Base-by-base conservation (phyloP, 2,888 invertebrate genomes). In the Andrena minutula region DNA sequence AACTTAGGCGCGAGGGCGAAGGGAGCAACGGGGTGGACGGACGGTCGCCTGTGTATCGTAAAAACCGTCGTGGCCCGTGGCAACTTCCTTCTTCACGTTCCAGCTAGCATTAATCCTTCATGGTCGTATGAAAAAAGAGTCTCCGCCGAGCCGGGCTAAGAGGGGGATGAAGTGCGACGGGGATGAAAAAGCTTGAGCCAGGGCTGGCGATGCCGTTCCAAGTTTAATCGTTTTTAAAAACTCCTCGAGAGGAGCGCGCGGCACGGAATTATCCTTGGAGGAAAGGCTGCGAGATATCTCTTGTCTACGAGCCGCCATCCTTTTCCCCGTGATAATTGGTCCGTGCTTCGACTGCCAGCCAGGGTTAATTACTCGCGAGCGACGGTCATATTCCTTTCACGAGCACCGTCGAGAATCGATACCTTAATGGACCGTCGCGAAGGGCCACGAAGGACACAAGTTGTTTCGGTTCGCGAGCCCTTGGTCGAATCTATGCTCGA, bases 221-320 rank as follows among this genome's bases (percentile, higher is more conserved):
- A 85, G 71, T 85, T 85, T 79, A 85, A 85, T 82, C 85, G 76
- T 84, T 85, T 85, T 84, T 84, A 84, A 82, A 79, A 85, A 84
- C 79, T 84, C 65, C 76, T 76, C 72, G 51, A 53, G 73, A 70
- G 64, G 66, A 32, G 47, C 58, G 35, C n/a, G 23, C 26, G 41
- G 35, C 70, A 58, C 77, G 72, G 79, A 85, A 85, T 85, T 85
- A 84, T 84, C 72, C 76, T 61, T 41, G 58, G 23, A 53, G 63
- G 53, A 30, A 53, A 63, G 23, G 20, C 51, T 20, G 30, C 30
- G 28, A 58, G 65, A 71, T 75, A 84, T 71, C 64, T 12, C 71
- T 71, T 63, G 72, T 72, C 73, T 60, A n/a, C 20, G 66, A 12
- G 10, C 7, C 16, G 70, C 30, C 35, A 26, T 78, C 74, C 75